These are phyloP conservation scores for Oophaga pumilio DNA, from an alignment of 2,113 vertebrate genomes.

Conservation along the genomic window DNA sequence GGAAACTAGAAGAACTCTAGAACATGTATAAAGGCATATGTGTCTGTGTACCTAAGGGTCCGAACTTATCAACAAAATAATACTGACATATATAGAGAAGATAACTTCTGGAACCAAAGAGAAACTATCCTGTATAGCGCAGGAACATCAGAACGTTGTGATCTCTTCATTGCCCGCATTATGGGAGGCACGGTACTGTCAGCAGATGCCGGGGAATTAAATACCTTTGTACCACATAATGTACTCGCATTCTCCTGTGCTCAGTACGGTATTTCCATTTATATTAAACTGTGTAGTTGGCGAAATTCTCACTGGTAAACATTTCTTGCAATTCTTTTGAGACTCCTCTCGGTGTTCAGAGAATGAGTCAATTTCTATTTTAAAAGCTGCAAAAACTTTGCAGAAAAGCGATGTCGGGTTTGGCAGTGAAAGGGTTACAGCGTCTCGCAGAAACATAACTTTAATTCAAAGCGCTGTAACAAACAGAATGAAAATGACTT, in stretches of 20 bases:
- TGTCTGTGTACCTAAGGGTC: not conserved
- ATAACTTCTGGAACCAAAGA: not conserved
- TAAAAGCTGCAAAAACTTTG: not conserved
- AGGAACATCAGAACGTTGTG: not conserved
- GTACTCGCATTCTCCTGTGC: not conserved
- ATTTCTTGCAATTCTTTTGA: slow-evolving; percentile 7
- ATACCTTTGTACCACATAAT: not conserved
- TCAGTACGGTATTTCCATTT: slow-evolving; percentile 10
- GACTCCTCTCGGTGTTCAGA: not conserved
- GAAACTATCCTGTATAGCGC: not conserved
- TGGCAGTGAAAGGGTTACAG: slow-evolving; percentile 1
- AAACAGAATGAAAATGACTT: slow-evolving; percentile 27
- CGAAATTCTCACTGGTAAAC: slow-evolving; percentile 9
- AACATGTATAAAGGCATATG: not conserved
- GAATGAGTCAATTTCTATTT: not conserved
- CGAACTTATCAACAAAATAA: not conserved
- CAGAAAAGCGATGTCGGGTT: not conserved
- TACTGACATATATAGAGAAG: not conserved
- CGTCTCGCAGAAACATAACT: slow-evolving; percentile 17
- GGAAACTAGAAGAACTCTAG: too few species aligned
- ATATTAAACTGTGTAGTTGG: slow-evolving; percentile 23
- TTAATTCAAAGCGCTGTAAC: not conserved
- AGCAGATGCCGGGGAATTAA: slow-evolving; percentile 13
- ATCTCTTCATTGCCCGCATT: slow-evolving; percentile 22
- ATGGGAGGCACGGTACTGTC: not conserved